Percentiles rank a stretch among this genome's conserved stretches.
Evolutionary conservation across 2,797 vertebrate species (phyloP).

Genomic region (Scolopax rusticola): DNA sequence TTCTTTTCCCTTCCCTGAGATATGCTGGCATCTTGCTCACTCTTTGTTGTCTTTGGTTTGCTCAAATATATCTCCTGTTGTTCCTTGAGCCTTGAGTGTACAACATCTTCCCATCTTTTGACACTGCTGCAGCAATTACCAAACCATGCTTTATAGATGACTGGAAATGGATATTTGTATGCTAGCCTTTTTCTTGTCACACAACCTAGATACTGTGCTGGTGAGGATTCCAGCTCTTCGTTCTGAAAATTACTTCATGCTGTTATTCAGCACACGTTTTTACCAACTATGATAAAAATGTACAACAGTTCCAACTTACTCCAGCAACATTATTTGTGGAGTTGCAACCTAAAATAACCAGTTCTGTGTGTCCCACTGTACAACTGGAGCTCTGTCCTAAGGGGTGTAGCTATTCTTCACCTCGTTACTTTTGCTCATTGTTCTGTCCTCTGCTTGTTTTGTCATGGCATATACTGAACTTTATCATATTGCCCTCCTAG

Average conservation of each 20-base stretch:
- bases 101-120: not conserved
- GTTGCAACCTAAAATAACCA: not conserved
- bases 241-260: not conserved
- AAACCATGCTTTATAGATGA: not conserved
- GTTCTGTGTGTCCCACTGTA: not conserved
- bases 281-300: not conserved
- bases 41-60: not conserved
- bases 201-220: not conserved
- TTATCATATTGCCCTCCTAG: not conserved
- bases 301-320: not conserved
- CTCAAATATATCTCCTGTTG: not conserved
- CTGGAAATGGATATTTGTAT: not conserved
- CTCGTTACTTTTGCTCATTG: not conserved
- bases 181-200: not conserved
- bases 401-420: not conserved
- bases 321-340: not conserved
- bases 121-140: not conserved
- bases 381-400: not conserved
- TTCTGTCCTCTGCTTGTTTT: not conserved
- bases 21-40: not conserved
- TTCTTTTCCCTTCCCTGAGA: not conserved
- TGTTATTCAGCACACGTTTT: not conserved
- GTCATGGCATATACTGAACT: not conserved
- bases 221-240: not conserved
- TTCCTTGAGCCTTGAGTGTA: not conserved